Evolutionary conservation across 2,797 vertebrate species (phyloP).

Genomic region (Aldrovandia affinis): DNA sequence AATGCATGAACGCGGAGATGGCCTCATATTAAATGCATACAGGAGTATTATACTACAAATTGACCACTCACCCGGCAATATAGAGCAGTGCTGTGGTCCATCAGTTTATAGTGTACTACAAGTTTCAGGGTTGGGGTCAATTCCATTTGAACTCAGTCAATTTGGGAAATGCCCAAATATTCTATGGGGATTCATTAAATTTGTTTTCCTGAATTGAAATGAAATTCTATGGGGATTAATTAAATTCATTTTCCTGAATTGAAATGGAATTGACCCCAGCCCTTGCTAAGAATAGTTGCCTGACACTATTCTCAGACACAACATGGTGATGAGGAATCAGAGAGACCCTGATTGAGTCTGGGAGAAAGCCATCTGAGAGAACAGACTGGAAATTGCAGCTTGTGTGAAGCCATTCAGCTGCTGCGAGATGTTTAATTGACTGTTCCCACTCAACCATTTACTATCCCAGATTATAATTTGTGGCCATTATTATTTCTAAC

Average conservation of each 20-base stretch:
- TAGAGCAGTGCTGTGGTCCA: background rate
- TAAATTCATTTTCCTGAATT: no score
- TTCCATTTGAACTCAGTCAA: background rate
- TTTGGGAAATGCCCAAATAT: no score
- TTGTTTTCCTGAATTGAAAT: background rate
- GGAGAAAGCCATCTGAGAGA: background rate
- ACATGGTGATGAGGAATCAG: background rate
- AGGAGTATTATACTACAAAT: background rate
- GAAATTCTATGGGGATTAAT: background rate
- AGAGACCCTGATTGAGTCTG: background rate
- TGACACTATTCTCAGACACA: background rate
- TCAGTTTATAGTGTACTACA: background rate
- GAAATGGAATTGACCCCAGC: background rate
- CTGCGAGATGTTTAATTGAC: background rate
- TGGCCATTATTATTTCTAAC: background rate
- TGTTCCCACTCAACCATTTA: background rate
- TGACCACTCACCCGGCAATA: background rate
- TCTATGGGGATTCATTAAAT: no score
- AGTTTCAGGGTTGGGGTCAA: background rate
- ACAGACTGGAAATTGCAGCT: background rate
- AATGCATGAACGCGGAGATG: background rate
- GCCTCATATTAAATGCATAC: background rate
- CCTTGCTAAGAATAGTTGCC: background rate
- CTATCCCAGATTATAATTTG: background rate
- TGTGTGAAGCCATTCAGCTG: background rate